These are phyloP conservation scores for Meloidogyne chitwoodi DNA, from an alignment of 1,140 invertebrate genomes.

Conservation along the genomic window DNA sequence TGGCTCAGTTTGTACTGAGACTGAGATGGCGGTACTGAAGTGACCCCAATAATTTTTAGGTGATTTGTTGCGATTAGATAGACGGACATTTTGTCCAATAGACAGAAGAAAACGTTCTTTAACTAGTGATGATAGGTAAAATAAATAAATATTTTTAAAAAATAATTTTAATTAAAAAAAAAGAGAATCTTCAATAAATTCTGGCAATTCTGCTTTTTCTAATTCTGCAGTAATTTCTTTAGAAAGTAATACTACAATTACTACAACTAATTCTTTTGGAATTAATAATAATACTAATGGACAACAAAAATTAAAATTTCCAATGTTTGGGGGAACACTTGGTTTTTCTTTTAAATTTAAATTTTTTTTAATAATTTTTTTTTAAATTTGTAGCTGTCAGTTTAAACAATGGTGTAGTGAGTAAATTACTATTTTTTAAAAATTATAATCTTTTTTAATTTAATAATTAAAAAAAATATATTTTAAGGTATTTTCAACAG, in stretches of 20 bases:
- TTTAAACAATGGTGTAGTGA: neutral
- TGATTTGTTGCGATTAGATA: conserved; percentile 26
- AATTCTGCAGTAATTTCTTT: neutral
- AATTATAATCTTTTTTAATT: neutral
- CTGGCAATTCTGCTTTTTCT: neutral
- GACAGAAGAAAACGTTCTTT: conserved; percentile 9
- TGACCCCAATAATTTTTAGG: too few species aligned
- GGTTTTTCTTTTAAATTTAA: neutral
- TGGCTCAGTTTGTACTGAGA: too few species aligned
- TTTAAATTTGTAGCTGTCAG: neutral
- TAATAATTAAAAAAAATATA: too few species aligned
- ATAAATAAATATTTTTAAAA: neutral
- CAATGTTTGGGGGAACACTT: neutral
- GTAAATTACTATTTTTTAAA: neutral
- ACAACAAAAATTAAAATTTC: neutral
- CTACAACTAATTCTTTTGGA: neutral
- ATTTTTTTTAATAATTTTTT: neutral
- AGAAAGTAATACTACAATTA: neutral
- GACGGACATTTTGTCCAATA: conserved; percentile 22
- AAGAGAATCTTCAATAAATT: neutral
- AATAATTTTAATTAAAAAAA: too few species aligned
- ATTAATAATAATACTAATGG: neutral
- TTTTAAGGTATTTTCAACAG: conserved; percentile 73
- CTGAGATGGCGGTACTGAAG: too few species aligned
- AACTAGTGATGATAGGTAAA: conserved; percentile 13